Percentiles rank a stretch among this genome's conserved stretches.
phyloP scores from a whole-genome alignment of 2,113 vertebrate species.

The Cichladusa arquata region DNA sequence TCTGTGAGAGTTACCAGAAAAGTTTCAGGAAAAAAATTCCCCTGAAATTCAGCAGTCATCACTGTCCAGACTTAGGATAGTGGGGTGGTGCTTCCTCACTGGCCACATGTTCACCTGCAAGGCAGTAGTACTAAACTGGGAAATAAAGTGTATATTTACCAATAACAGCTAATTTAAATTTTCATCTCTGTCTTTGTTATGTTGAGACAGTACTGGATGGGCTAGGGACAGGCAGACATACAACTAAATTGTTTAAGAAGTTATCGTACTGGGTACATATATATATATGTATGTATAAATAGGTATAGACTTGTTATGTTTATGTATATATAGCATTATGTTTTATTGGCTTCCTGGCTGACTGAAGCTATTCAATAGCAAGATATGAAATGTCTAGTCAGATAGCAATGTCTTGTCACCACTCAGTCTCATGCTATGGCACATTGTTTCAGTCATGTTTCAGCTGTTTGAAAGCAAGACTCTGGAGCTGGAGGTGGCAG shows the following conservation, averaged over 20 bases:
- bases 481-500: background rate
- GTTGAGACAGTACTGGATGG: background rate
- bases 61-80: background rate
- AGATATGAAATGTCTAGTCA: background rate
- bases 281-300: background rate
- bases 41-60: background rate
- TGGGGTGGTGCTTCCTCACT: background rate
- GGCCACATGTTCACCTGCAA: background rate
- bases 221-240: background rate
- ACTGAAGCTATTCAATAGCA: background rate
- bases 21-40: background rate
- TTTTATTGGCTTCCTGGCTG: background rate
- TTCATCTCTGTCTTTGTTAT: background rate
- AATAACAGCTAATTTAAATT: background rate
- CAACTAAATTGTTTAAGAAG: background rate
- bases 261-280: background rate
- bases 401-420: background rate
- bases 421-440: background rate
- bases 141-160: background rate
- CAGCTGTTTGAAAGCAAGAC: background rate
- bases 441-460: background rate
- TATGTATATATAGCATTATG: background rate
- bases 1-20: background rate
- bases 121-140: background rate
- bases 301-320: background rate